phyloP scores from a whole-genome alignment of 2,797 vertebrate species.

The Mus spretus region DNA sequence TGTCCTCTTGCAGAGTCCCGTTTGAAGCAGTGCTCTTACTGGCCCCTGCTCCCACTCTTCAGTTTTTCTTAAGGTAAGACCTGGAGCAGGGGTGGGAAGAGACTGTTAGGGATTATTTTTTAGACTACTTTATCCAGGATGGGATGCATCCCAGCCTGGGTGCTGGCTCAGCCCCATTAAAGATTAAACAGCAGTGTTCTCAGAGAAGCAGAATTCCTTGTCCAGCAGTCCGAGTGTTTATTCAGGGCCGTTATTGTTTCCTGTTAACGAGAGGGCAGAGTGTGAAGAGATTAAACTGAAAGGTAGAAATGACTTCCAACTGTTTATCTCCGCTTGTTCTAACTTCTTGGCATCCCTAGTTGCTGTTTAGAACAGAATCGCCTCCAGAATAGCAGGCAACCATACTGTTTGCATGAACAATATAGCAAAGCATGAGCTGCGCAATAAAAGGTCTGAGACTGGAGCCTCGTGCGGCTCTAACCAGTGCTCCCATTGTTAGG shows the following conservation, averaged over 20 bases:
- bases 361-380: not conserved
- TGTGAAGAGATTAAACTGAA: not conserved
- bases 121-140: not conserved
- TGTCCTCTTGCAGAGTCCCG: not conserved
- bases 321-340: not conserved
- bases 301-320: not conserved
- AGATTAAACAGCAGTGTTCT: not conserved
- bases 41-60: not conserved
- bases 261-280: not conserved
- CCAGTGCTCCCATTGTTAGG: conserved; percentile 92
- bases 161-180: not conserved
- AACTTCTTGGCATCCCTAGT: not conserved
- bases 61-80: conserved; percentile 60
- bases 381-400: too few species aligned
- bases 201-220: not conserved
- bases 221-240: too few species aligned
- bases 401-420: conserved; percentile 32
- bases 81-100: not conserved
- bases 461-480: conserved; percentile 90
- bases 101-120: not conserved
- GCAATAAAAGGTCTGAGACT: conserved; percentile 85
- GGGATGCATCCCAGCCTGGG: not conserved
- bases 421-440: not conserved
- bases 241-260: not conserved
- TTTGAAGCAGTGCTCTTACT: not conserved